Base-by-base conservation (phyloP, 1,140 invertebrate genomes). In the Bombus confusus region DNA sequence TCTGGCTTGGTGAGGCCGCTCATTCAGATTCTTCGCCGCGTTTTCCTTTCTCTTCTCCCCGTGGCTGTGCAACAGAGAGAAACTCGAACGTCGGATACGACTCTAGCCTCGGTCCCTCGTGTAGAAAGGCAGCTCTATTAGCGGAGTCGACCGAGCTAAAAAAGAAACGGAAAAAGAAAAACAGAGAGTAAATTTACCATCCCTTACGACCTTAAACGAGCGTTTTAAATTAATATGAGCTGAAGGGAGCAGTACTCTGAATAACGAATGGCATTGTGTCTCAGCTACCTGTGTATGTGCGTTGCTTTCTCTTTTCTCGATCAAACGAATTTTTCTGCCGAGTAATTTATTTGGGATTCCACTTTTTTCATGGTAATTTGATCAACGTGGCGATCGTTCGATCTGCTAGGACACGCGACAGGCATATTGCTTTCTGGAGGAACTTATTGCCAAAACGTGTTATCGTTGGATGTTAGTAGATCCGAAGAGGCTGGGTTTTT, bases 131-230 rank as follows among this genome's bases (percentile, higher is more conserved):
- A n/a, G 71, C 39, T 72, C 39, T 72, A 72, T 72, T 72, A 72
- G 28, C 39, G 69, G 39, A 41, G 37, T 41, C 39, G 69, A 41
- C 37, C 37, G 25, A 41, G 69, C 6, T 28, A 1, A 25, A 22
- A 43, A 47, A 12, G 37, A 28, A 13, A 39, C 0, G 2, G 3
- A 0, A 2, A 13, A 3, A 2, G 39, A n/a, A 31, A 73, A 9
- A n/a, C 15, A 43, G 15, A 73, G 41, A 43, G 71, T 28, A 72
- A 41, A 72, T 73, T 73, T n/a, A 31, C 28, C 69, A 28, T 47
- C 13, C 71, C 71, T 73, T 43, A 47, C 72, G 72, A 73, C 28
- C 41, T 31, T 39, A 47, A 73, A 47, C 72, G 72, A 73, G 22
- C 72, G 41, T 47, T 47, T 47, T 47, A 73, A 73, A 43, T 73